Base-by-base conservation (phyloP, 30 jellyfish, hydroid and myxozoan genomes). In the Cassiopea xamachana region DNA sequence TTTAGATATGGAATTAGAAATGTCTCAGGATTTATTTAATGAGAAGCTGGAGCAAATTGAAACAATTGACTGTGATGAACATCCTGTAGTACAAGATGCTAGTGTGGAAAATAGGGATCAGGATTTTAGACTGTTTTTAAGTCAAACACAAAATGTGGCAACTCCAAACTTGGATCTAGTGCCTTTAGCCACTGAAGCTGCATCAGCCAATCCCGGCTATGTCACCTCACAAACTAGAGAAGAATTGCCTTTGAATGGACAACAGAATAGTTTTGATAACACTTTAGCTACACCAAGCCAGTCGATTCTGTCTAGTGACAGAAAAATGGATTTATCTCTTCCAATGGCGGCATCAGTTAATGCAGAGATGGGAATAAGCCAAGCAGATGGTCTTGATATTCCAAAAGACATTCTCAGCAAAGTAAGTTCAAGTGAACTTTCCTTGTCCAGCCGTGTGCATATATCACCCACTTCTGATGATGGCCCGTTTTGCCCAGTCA, bases 21-120 rank as follows among this genome's bases (percentile, higher is more conserved):
- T 84, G 92, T 84, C 92, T 2, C 92, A 84, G 50, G 92, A 84
- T 72, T 70, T 84, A 62, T 84, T 84, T 59, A 84, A 84, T 71
- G 75, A 67, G 9, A 16, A 18, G 49, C 1, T 70, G 44, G 27
- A 64, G 1, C 46, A 48, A 69, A 7, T 46, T n/a, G 82, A 68
- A 9, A 10, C 82, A 6, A 9, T 12, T 3, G 89, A 9, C 19
- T 48, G 58, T 39, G 15, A 4, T 43, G 12, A 12, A 15, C 7
- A 71, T 39, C 12, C 16, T 14, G 76, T 1, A 10, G n/a, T 74
- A 15, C 18, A 48, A 13, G 76, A 72, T 15, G 61, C 50, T 7
- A 17, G 19, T n/a, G 1, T 70, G 46, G 79, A 50, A 19, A 78
- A 71, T 1, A 18, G 13, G 58, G 39, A 46, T 69, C 79, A 27